Conservation (phyloP, 1,140 invertebrate genomes). For the Drosophila ambigua region DNA sequence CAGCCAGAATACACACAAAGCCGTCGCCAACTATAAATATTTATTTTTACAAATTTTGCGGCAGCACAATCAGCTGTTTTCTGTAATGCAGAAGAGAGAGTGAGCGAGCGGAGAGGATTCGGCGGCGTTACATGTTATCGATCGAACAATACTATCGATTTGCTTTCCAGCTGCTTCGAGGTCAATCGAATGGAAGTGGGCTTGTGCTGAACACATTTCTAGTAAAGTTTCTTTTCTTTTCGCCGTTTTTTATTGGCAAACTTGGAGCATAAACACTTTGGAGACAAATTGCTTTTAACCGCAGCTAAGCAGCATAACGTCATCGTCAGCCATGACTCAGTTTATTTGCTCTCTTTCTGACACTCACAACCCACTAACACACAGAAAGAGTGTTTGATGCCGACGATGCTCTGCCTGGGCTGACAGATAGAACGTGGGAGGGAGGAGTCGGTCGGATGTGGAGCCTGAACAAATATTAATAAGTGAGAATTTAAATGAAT, state of each 20-base stretch:
- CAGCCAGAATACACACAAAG: not conserved
- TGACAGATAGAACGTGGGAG: constrained; percentile 23
- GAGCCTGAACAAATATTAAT: constrained; percentile 20
- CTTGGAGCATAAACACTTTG: constrained; percentile 61
- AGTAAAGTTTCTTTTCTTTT: constrained; percentile 38
- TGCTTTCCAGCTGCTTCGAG: constrained; percentile 48
- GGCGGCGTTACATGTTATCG: constrained; percentile 32
- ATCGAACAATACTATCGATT: constrained; percentile 53
- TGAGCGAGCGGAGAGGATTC: not conserved
- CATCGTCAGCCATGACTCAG: constrained; percentile 61
- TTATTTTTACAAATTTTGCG: constrained; percentile 39
- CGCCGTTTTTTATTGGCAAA: constrained; percentile 48
- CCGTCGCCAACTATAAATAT: constrained; percentile 29
- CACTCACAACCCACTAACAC: constrained; percentile 9
- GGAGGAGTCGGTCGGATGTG: not conserved
- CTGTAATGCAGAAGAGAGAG: not conserved
- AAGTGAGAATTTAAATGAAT: constrained; percentile 25
- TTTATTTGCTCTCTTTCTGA: constrained; percentile 39
- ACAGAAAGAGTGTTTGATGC: constrained; percentile 3
- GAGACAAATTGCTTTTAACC: constrained; percentile 54
- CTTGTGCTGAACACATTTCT: constrained; percentile 27
- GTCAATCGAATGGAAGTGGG: constrained; percentile 49
- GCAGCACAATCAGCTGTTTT: constrained; percentile 26
- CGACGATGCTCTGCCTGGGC: constrained; percentile 33
- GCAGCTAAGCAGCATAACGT: constrained; percentile 59